Percentiles rank a stretch among this genome's conserved stretches.
These are phyloP conservation scores for Parnassius mnemosyne DNA, from an alignment of 2,888 invertebrate genomes.

Conservation along the genomic window DNA sequence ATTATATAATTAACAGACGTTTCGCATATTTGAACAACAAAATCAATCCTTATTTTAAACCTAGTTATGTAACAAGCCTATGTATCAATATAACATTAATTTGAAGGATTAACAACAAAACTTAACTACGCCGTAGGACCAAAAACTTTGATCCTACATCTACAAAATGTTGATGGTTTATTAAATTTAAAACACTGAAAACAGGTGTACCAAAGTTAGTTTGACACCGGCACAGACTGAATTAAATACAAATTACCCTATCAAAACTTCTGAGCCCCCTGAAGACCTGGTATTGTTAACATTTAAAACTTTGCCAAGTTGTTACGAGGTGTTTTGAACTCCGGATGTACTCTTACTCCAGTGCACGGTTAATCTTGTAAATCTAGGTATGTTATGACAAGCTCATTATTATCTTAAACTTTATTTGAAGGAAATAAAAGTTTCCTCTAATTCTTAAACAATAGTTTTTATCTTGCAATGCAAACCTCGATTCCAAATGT, in stretches of 20 bases:
- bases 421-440: neutral
- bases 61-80: too few species aligned
- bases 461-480: neutral
- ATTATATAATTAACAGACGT: too few species aligned
- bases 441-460: neutral
- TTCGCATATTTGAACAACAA: too few species aligned
- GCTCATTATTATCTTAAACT: neutral
- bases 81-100: too few species aligned
- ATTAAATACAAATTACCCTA: constrained; percentile 17
- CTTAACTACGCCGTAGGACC: too few species aligned
- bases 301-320: constrained; percentile 6
- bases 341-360: neutral
- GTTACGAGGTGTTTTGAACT: constrained; percentile 1
- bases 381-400: neutral
- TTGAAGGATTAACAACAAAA: too few species aligned
- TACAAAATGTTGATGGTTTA: too few species aligned
- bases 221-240: constrained; percentile 1
- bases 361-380: neutral
- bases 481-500: too few species aligned
- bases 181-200: constrained; percentile 1
- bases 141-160: too few species aligned
- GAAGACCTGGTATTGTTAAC: constrained; percentile 7
- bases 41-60: too few species aligned
- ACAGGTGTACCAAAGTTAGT: constrained; percentile 3
- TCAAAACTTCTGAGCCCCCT: constrained; percentile 4